Conservation (phyloP, 2,797 vertebrate species). For the Megaceryle alcyon region DNA sequence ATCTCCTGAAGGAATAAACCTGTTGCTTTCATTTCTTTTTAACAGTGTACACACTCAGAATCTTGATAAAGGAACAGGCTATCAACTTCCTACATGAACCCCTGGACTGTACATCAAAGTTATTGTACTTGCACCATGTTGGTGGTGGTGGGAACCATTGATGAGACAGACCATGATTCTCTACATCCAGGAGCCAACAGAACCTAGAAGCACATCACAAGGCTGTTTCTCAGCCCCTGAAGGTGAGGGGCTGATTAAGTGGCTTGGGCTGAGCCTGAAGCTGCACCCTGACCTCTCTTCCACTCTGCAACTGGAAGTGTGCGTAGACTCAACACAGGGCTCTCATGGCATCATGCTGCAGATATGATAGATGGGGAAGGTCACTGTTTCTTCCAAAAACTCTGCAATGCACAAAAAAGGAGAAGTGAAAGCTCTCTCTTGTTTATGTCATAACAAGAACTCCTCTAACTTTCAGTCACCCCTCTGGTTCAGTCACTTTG, state of each 20-base stretch:
- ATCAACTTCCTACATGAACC: neutral
- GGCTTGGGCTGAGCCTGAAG: neutral
- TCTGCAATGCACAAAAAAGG: neutral
- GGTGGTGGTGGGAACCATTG: accelerated
- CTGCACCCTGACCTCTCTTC: neutral
- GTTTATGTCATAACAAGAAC: neutral
- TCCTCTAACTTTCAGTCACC: neutral
- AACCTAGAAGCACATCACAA: neutral
- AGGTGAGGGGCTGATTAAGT: neutral
- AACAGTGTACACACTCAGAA: neutral
- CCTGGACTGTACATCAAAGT: neutral
- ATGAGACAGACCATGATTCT: neutral
- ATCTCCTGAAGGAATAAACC: slow-evolving; percentile 26
- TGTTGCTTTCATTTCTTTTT: slow-evolving; percentile 30
- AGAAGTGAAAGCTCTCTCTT: neutral
- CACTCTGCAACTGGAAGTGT: neutral
- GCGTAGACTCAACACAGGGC: accelerated
- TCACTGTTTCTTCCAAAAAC: neutral
- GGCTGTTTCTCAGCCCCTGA: neutral
- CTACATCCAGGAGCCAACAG: neutral
- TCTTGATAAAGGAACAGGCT: slow-evolving; percentile 8
- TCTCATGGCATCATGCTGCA: neutral
- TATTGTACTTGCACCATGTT: accelerated
- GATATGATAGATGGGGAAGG: accelerated
- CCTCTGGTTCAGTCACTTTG: neutral